Evolutionary conservation across 2,888 invertebrate genomes (phyloP).

Genomic region (Priocnemis perturbator): DNA sequence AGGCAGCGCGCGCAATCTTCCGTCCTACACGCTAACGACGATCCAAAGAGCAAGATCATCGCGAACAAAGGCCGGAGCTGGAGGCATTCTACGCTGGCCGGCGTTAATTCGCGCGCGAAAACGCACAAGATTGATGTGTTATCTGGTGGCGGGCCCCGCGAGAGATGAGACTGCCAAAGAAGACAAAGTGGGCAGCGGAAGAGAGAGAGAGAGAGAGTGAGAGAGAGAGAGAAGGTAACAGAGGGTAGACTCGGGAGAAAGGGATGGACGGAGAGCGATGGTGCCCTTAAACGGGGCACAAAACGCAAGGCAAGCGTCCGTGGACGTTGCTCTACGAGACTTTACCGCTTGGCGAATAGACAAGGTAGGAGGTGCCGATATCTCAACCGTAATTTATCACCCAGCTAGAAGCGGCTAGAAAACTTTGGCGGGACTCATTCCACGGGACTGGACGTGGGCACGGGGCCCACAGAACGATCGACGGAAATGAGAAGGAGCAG

Average conservation of each 20-base stretch:
- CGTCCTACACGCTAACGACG: too few relatives aligned
- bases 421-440: slow-evolving; percentile 30
- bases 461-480: too few relatives aligned
- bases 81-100: not conserved
- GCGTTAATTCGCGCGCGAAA: slow-evolving; percentile 34
- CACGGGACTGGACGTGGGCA: slow-evolving; percentile 13
- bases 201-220: slow-evolving; percentile 21
- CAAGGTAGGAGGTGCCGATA: slow-evolving; percentile 70
- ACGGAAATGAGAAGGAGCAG: slow-evolving; percentile 27
- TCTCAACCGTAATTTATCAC: slow-evolving; percentile 71
- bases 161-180: slow-evolving; percentile 49
- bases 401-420: slow-evolving; percentile 52
- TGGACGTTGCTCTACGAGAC: slow-evolving; percentile 29
- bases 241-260: slow-evolving; percentile 14
- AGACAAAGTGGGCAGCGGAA: slow-evolving; percentile 38
- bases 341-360: slow-evolving; percentile 54
- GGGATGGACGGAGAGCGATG: slow-evolving; percentile 11
- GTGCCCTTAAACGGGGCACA: slow-evolving; percentile 39
- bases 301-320: slow-evolving; percentile 41
- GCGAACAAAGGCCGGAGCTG: slow-evolving; percentile 3
- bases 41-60: too few relatives aligned
- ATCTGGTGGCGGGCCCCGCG: slow-evolving; percentile 25
- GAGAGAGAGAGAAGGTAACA: slow-evolving; percentile 39
- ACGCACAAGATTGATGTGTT: slow-evolving; percentile 50
- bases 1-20: not conserved